These are phyloP conservation scores for Apolygus lucorum DNA, from an alignment of 1,140 invertebrate genomes.

Conservation along the genomic window DNA sequence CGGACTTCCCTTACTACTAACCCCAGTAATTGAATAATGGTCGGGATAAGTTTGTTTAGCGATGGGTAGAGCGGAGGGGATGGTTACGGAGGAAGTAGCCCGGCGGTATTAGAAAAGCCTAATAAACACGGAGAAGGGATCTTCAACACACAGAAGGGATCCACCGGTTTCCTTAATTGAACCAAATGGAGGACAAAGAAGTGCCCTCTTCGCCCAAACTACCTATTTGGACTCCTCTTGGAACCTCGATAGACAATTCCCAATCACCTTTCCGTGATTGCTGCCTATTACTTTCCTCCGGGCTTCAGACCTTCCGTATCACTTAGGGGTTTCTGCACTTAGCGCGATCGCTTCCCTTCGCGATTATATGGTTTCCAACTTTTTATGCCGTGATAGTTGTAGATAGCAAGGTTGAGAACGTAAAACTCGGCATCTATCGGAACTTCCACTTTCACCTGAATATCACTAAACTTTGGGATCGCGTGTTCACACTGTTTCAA, in stretches of 20 bases:
- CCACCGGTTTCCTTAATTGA: not conserved
- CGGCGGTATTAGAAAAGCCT: not conserved
- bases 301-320: not conserved
- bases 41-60: not conserved
- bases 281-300: no score
- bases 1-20: not conserved
- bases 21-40: not conserved
- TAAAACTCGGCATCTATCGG: no score
- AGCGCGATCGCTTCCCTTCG: no score
- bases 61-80: not conserved
- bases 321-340: not conserved
- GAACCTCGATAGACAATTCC: not conserved
- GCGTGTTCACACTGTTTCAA: no score
- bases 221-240: not conserved
- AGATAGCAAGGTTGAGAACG: no score
- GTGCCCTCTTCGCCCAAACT: not conserved
- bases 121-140: no score
- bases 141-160: not conserved
- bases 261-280: not conserved
- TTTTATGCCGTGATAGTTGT: no score
- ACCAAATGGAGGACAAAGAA: not conserved
- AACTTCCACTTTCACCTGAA: no score
- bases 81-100: not conserved
- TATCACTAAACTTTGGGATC: no score
- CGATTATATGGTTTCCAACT: no score